Percentiles rank a stretch among this genome's conserved stretches.
These are phyloP conservation scores for Carduelis carduelis DNA, from an alignment of 2,797 vertebrate genomes.

Conservation along the genomic window DNA sequence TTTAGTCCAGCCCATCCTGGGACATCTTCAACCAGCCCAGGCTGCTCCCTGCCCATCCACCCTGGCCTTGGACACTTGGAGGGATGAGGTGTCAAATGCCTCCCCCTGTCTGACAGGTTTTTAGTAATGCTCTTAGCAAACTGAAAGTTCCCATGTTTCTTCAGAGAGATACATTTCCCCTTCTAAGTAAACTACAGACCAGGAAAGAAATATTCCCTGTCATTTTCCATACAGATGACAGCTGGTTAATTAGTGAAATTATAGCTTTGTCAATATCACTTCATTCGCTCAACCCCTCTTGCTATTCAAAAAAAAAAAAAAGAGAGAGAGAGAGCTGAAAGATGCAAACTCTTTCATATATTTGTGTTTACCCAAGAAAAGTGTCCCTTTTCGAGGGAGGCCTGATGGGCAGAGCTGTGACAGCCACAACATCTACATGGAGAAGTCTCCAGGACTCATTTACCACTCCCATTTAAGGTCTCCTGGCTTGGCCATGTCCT, in stretches of 20 bases:
- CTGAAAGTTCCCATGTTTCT: background rate
- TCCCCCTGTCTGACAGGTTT: background rate
- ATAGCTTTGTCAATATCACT: constrained; percentile 32
- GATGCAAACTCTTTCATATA: background rate
- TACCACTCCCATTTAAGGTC: background rate
- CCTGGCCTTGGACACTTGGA: background rate
- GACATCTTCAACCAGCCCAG: background rate
- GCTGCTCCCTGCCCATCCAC: background rate
- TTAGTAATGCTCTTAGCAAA: background rate
- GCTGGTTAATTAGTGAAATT: constrained; percentile 49
- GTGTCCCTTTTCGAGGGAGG: background rate
- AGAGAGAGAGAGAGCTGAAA: background rate
- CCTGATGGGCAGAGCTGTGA: background rate
- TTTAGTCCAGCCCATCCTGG: background rate
- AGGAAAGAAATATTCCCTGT: constrained; percentile 17
- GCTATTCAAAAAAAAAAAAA: background rate
- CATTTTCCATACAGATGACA: background rate
- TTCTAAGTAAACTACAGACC: background rate
- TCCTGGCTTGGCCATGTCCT: background rate
- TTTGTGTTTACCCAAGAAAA: background rate
- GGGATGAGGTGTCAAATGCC: background rate
- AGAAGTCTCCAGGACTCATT: background rate
- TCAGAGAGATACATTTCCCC: background rate
- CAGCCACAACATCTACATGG: accelerated
- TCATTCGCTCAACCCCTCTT: background rate